Evolutionary conservation across 2,113 vertebrate genomes (phyloP).

Genomic region (Taxidea taxus): DNA sequence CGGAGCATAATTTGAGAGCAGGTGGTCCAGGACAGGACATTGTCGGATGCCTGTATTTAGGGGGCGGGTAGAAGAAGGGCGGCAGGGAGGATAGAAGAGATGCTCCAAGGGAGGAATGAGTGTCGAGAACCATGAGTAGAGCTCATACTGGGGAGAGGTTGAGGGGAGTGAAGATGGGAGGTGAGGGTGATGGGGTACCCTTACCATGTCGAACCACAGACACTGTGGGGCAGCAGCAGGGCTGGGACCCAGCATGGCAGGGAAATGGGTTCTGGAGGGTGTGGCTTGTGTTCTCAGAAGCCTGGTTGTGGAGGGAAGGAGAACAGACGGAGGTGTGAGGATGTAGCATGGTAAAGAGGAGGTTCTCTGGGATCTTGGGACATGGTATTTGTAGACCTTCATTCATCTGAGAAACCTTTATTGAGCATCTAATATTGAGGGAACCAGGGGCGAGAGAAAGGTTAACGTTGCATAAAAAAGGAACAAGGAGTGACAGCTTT

Average conservation of each 20-base stretch:
- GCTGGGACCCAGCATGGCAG: not conserved
- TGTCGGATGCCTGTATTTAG: not conserved
- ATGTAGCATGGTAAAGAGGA: not conserved
- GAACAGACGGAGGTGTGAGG: not conserved
- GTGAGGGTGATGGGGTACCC: not conserved
- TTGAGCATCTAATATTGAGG: not conserved
- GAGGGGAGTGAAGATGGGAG: not conserved
- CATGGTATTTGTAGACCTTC: not conserved
- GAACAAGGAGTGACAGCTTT: not conserved
- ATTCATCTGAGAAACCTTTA: not conserved
- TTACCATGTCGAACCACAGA: not conserved
- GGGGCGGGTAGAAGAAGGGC: not conserved
- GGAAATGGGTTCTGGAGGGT: not conserved
- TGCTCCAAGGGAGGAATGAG: too few species aligned
- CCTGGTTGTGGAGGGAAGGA: not conserved
- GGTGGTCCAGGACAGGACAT: not conserved
- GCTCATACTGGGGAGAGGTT: rapidly evolving
- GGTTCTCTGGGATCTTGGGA: not conserved
- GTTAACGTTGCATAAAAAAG: not conserved
- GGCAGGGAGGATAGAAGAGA: not conserved
- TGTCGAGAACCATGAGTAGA: not conserved
- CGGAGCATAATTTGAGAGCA: not conserved
- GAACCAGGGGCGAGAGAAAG: not conserved
- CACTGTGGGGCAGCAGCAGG: not conserved
- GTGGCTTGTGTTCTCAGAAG: not conserved